A percentile compares a stretch with the other conserved stretches of the same genome.
These are phyloP conservation scores for Girardinichthys multiradiatus DNA, from an alignment of 2,113 vertebrate genomes.

Conservation along the genomic window DNA sequence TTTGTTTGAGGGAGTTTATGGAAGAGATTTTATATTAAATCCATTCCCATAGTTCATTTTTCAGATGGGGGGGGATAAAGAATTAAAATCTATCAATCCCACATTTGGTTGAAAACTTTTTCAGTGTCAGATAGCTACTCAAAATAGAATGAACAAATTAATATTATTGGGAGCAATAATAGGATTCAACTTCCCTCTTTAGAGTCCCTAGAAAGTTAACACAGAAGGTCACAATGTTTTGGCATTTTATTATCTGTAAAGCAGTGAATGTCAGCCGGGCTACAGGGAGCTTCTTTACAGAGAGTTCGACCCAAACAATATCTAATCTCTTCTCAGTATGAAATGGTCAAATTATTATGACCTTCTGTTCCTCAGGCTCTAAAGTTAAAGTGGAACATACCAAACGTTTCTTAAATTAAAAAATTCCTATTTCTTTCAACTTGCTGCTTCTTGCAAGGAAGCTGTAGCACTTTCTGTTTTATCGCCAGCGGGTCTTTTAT, in stretches of 20 bases:
- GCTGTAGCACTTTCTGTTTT: too few species aligned
- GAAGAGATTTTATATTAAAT: neutral
- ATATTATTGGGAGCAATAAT: neutral
- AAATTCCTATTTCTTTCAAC: too few species aligned
- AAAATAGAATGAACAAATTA: neutral
- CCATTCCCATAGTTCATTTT: neutral
- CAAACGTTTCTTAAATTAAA: too few species aligned
- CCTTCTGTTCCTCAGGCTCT: neutral
- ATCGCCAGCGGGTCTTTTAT: too few species aligned
- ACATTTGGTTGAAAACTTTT: neutral
- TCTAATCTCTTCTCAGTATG: neutral
- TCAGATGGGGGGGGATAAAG: too few species aligned
- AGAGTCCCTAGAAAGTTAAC: neutral
- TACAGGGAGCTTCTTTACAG: constrained; percentile 1
- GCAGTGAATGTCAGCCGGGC: constrained; percentile 8
- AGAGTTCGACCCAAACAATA: constrained; percentile 15
- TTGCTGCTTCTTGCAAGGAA: too few species aligned
- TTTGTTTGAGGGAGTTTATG: neutral
- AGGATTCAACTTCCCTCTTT: neutral
- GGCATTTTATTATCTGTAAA: neutral
- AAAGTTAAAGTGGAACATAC: too few species aligned
- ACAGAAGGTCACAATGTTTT: constrained; percentile 15
- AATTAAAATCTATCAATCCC: neutral
- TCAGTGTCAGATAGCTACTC: neutral
- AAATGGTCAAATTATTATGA: neutral